Evolutionary conservation across 2,797 vertebrate species (phyloP).

Genomic region (Microcaecilia unicolor): DNA sequence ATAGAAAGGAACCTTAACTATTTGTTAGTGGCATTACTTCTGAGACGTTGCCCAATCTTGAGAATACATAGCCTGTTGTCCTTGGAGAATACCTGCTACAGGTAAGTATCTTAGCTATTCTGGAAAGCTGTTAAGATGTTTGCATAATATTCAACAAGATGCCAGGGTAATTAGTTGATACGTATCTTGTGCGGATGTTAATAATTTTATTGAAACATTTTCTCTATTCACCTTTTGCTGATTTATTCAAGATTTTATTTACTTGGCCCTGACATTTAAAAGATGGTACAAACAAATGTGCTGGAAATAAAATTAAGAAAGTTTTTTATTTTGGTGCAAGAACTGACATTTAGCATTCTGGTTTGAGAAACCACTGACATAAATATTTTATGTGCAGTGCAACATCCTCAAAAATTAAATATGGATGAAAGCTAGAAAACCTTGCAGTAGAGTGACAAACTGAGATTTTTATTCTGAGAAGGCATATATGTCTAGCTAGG

Average conservation of each 20-base stretch:
- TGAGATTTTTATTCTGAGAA: constrained; percentile 20
- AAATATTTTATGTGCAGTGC: constrained; percentile 41
- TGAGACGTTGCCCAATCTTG: too few relatives aligned
- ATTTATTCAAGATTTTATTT: background rate
- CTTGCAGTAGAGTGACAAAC: constrained; percentile 10
- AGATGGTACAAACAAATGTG: constrained; percentile 16
- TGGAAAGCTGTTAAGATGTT: too few relatives aligned
- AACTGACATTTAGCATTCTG: constrained; percentile 33
- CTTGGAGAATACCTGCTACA: too few relatives aligned
- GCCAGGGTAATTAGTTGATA: too few relatives aligned
- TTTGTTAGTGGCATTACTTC: too few relatives aligned
- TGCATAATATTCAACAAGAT: too few relatives aligned
- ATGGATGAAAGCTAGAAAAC: constrained; percentile 36
- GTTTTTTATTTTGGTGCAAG: constrained; percentile 31
- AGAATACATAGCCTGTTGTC: too few relatives aligned
- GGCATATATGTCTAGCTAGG: constrained; percentile 19
- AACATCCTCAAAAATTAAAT: constrained; percentile 45
- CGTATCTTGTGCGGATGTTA: too few relatives aligned
- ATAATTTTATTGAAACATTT: too few relatives aligned
- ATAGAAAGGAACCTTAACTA: too few relatives aligned
- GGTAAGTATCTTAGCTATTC: background rate
- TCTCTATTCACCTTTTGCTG: background rate
- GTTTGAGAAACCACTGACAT: constrained; percentile 33
- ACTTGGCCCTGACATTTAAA: background rate
- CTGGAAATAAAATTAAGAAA: constrained; percentile 16